These are phyloP conservation scores for Eupithecia subfuscata DNA, from an alignment of 2,888 invertebrate genomes.

Conservation along the genomic window DNA sequence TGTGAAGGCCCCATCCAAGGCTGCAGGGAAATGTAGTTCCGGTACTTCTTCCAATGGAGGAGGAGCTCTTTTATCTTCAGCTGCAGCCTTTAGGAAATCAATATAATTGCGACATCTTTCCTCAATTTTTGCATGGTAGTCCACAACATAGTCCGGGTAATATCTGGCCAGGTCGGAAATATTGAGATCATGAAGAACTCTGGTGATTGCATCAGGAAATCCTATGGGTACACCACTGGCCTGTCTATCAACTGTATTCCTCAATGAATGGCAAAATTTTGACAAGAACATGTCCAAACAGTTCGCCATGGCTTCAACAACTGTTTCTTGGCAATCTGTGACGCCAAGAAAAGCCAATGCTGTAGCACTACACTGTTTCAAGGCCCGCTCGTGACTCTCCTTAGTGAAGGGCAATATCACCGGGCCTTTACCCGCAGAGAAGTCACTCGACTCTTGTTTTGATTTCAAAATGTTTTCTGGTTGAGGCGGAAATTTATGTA, in stretches of 20 bases:
- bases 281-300: conserved; percentile 72
- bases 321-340: conserved; percentile 70
- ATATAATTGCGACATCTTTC: conserved; percentile 65
- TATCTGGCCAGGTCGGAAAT: conserved; percentile 75
- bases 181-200: conserved; percentile 76
- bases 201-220: conserved; percentile 76
- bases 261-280: conserved; percentile 75
- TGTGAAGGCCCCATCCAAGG: conserved; percentile 78
- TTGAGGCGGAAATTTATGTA: conserved; percentile 69
- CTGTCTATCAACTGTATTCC: conserved; percentile 73
- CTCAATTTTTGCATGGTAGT: conserved; percentile 70
- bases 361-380: conserved; percentile 76
- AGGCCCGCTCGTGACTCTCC: conserved; percentile 75
- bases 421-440: conserved; percentile 74
- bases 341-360: conserved; percentile 75
- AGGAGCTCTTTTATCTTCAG: conserved; percentile 59
- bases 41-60: conserved; percentile 80
- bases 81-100: conserved; percentile 68
- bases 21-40: conserved; percentile 82
- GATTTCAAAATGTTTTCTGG: conserved; percentile 57
- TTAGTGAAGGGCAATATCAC: conserved; percentile 74
- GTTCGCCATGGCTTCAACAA: conserved; percentile 70
- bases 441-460: conserved; percentile 76
- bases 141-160: conserved; percentile 71
- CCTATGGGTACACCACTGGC: conserved; percentile 72